These are phyloP conservation scores for Monarcha castaneiventris DNA, from an alignment of 2,113 vertebrate species.

Conservation along the genomic window DNA sequence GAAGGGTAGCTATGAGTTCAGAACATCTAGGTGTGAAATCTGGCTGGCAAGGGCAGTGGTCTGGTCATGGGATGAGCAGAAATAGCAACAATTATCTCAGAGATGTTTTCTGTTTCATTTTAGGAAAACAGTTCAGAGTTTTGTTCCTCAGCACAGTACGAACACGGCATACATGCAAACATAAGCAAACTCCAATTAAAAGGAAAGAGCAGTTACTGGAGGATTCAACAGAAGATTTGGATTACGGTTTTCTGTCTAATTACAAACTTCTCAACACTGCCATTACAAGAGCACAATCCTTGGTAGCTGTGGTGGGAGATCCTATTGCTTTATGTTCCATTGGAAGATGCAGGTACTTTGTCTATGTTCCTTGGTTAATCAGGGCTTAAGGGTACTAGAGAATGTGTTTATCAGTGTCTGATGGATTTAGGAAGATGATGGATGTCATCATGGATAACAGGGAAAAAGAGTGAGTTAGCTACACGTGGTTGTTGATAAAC, in stretches of 20 bases:
- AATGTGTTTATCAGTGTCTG: background rate
- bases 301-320: constrained; percentile 98
- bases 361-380: background rate
- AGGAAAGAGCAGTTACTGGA: constrained; percentile 96
- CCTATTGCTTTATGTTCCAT: constrained; percentile 96
- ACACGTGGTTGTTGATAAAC: background rate
- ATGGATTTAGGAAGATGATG: background rate
- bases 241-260: constrained; percentile 98
- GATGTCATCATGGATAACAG: background rate
- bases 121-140: constrained; percentile 97
- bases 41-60: background rate
- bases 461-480: background rate
- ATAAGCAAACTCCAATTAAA: constrained; percentile 98
- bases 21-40: background rate
- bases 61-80: background rate
- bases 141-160: constrained; percentile 97
- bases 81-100: constrained; percentile 15
- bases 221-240: constrained; percentile 96
- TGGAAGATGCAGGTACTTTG: constrained; percentile 93
- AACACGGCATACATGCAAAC: constrained; percentile 97
- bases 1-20: background rate
- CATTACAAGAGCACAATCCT: constrained; percentile 95
- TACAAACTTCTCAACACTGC: constrained; percentile 99
- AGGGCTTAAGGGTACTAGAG: background rate
- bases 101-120: constrained; percentile 1